Conservation (phyloP, 1,140 invertebrate genomes). For the Orchesella cincta region DNA sequence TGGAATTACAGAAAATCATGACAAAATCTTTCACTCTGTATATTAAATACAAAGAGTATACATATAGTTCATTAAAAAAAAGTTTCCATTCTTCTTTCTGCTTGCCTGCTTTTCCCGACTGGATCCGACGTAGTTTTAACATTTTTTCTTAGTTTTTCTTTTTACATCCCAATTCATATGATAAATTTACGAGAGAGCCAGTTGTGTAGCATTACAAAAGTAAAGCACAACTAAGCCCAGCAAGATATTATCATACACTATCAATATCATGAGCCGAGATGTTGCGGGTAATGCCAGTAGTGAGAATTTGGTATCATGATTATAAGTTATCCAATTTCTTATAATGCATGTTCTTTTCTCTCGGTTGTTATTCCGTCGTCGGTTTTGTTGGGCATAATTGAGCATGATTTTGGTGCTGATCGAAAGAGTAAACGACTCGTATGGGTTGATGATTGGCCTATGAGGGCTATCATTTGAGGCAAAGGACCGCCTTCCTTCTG, state of each 20-base stretch:
- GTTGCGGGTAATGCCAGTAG: not conserved
- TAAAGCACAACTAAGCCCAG: no score
- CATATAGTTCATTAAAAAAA: no score
- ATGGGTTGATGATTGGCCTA: slow-evolving; percentile 45
- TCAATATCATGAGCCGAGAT: not conserved
- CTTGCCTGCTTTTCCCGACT: no score
- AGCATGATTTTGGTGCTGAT: slow-evolving; percentile 47
- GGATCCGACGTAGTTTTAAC: no score
- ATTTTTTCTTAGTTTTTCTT: no score
- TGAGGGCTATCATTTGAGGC: slow-evolving; percentile 41
- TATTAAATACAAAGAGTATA: no score
- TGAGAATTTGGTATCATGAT: not conserved
- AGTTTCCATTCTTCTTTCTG: no score
- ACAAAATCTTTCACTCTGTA: no score
- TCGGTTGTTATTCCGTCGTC: slow-evolving; percentile 32
- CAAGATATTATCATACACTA: not conserved
- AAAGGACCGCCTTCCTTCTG: slow-evolving; percentile 38
- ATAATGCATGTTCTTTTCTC: not conserved
- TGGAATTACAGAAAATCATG: no score
- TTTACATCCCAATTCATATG: no score
- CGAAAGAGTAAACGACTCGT: slow-evolving; percentile 46
- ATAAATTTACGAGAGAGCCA: not conserved
- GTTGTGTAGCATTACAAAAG: no score
- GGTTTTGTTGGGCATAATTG: slow-evolving; percentile 39
- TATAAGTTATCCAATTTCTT: slow-evolving; percentile 11